Evolutionary conservation across 1,140 invertebrate genomes (phyloP), one percentile per base, ranked within the genome.

Genomic region (Pachypeltis micranthus): DNA sequence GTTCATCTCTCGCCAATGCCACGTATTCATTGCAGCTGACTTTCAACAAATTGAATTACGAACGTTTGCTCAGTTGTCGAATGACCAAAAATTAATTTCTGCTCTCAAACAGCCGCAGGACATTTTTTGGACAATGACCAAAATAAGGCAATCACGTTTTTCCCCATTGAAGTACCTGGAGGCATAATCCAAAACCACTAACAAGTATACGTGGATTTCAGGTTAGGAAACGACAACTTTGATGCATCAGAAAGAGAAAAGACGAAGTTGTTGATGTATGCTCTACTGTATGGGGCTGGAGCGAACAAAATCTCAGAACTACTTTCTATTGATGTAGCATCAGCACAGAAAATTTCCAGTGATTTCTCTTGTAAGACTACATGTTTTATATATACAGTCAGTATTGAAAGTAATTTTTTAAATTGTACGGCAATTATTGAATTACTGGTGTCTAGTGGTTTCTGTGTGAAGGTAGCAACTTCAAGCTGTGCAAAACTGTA

Each of bases 241-340:
- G 47, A 51, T 51, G 12, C 10, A 21, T 70, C 69, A 23, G 78
- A 82, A 19, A 74, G 81, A 66, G 80, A 81, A 69, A 76, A 77
- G 54, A 82, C 80, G 10, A 83, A 83, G 70, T 75, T 78, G 59
- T 69, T 83, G 12, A 78, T 82, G 58, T 83, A 83, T 71, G 80
- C 80, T 34, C 75, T 79, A 21, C 74, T 83, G 74, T 83, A 83
- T 74, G 81, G 81, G 63, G 80, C 78, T 14, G 81, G 81, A 69
- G 64, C 71, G 21, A 70, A 77, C 29, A 79, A 74, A 65, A 73
- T 83, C 12, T 72, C 75, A 64, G 78, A 81, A 26, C 78, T 81
- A 58, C 72, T 83, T n/a, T 70, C 74, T 62, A 70, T 78, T 23
- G 67, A 66, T 59, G 69, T 75, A 61, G 71, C 73, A 3, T 72